Conservation (phyloP, 2,888 invertebrate genomes). For the Rhodophaea formosa region DNA sequence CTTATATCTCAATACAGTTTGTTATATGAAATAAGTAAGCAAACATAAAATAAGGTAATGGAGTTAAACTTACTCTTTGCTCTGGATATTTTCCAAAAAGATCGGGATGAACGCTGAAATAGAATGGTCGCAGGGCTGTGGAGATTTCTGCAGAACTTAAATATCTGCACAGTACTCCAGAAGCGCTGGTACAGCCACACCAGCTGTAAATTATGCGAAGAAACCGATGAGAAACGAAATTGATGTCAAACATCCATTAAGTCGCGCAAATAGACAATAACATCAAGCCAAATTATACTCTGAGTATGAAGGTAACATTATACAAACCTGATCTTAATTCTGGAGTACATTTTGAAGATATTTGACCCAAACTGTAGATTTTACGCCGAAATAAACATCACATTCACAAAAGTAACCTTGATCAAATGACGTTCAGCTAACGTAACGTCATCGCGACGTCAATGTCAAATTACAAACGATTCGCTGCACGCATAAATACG, state of each 20-base stretch:
- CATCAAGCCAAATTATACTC: not conserved
- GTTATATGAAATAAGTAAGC: too few relatives aligned
- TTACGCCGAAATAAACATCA: conserved; percentile 35
- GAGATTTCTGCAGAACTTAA: conserved; percentile 92
- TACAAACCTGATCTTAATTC: conserved; percentile 63
- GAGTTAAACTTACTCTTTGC: conserved; percentile 85
- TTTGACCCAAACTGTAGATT: conserved; percentile 22
- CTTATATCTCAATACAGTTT: not conserved
- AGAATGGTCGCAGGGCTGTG: conserved; percentile 95
- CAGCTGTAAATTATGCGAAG: conserved; percentile 31
- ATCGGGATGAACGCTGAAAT: conserved; percentile 97
- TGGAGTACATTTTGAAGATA: conserved; percentile 61
- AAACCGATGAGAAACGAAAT: not conserved
- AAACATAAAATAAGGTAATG: too few relatives aligned
- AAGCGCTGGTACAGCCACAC: conserved; percentile 39
- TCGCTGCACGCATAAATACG: not conserved
- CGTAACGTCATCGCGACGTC: not conserved
- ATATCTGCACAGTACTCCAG: conserved; percentile 53
- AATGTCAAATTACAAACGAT: not conserved
- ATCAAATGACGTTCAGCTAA: not conserved
- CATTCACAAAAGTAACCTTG: conserved; percentile 12
- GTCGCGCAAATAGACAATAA: too few relatives aligned
- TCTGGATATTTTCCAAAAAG: conserved; percentile 95
- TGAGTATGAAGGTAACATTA: not conserved
- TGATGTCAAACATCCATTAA: not conserved